Base-by-base conservation (phyloP, 2,888 invertebrate genomes). In the Pristionchus exspectatus region DNA sequence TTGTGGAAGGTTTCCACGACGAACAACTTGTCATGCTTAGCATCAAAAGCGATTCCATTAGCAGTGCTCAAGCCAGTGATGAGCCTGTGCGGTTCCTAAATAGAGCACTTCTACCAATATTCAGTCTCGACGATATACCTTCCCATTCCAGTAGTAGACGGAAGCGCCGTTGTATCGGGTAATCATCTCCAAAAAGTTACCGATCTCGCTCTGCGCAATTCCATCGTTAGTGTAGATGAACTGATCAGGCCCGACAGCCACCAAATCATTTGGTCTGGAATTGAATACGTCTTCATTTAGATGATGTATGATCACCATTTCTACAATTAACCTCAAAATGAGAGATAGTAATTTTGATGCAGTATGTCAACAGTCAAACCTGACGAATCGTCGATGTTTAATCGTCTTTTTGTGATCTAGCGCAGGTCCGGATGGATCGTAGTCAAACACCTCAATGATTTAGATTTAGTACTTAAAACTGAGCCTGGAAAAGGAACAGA, bases 181-280 rank as follows among this genome's bases (percentile, higher is more conserved):
- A 0, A 93, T 12, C n/a, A 90, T 54, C 66, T 93, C 93, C 24
- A 92, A 38, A 14, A 88, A 38, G 66, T 92, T 92, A 16, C 38
- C 66, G 18, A 87, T n/a, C 27, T 56, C 77, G 7, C 91, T 91
- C 83, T 87, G 87, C 4, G 91, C 90, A 12, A 88, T 83, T 10
- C 93, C 93, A 84, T 93, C 93, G 83, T 93, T 93, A 0, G 92
- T 91, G 16, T 92, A 77, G 12, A 93, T 84, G 69, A 93, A 91
- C 59, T 90, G 89, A 30, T 90, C 91, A n/a, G 90, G 90, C 9
- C 92, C 92, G 24, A 92, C 90, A 1, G 92, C 92, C 21, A 89
- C 77, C 14, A 93, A 66, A 87, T 92, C 92, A 59, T 93, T 93
- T 33, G 93, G 93, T 27, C 92, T 92, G 38, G 21, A 24, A 77